Base-by-base conservation (phyloP, 2,113 vertebrate species). In the Campylomormyrus numenius region DNA sequence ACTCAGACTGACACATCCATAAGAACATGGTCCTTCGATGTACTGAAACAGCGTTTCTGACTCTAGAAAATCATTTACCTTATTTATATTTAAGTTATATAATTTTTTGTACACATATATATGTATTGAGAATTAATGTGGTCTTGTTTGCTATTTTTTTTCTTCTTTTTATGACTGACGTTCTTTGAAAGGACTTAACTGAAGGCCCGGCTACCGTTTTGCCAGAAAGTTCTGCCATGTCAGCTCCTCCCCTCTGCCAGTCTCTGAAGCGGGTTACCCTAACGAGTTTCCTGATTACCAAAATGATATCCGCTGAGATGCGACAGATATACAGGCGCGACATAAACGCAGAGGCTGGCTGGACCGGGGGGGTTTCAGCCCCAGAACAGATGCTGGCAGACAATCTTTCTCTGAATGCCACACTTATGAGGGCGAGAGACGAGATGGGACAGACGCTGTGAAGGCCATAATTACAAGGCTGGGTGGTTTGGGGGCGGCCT, bases 221-320 rank as follows among this genome's bases (percentile, higher is more conserved):
- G 74, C 21, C 66, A 74, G 52, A 88, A 39, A 17, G 50, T 31
- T 45, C 39, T 11, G 3, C 85, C 35, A 19, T 2, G 15, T 21
- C 48, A 3, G 21, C 9, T 19, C 17, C 56, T 13, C 49, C 24
- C 13, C 58, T 58, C 66, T 35, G 42, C 42, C 39, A n/a, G 19
- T 39, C 74, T 90, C 90, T 49, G 27, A 84, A 88, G 17, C 3
- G 52, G 90, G 83, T 87, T 19, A 83, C n/a, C 87, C 83, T 89
- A 89, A 86, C 85, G 49, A 58, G 39, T 85, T 90, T 90, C 88
- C 88, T 58, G 84, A 90, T 90, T 90, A 80, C 48, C 35, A 50
- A 90, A 90, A 90, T 84, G 87, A 88, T 90, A 90, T 89, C 90
- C 88, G 56, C 84, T 87, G 80, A 91, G 88, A 91, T 66, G 56